Conservation (phyloP, 2,888 invertebrate species). For the Nomada fabriciana region DNA sequence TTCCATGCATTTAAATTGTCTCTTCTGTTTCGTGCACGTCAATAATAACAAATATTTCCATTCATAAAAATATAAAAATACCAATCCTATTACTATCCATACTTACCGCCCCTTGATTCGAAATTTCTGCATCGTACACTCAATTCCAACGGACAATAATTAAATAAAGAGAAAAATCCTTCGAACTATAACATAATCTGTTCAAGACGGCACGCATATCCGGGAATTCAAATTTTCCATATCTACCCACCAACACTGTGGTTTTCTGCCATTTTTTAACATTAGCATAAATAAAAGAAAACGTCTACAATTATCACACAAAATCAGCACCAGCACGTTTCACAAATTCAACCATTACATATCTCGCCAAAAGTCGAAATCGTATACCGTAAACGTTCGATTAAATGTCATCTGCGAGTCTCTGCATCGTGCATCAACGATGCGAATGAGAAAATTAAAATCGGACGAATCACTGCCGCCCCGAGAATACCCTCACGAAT, state of each 20-base stretch:
- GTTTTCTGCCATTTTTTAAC: neutral
- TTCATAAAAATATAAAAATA: neutral
- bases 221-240: neutral
- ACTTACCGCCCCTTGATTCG: slow-evolving; percentile 37
- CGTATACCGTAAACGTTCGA: neutral
- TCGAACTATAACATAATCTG: neutral
- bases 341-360: neutral
- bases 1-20: neutral
- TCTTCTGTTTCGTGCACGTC: no score
- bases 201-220: neutral
- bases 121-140: slow-evolving; percentile 36
- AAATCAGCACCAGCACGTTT: slow-evolving; percentile 18
- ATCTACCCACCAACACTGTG: neutral
- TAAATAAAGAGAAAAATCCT: neutral
- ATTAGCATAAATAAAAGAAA: neutral
- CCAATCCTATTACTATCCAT: neutral
- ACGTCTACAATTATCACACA: slow-evolving; percentile 1
- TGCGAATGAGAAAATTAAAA: neutral
- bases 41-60: neutral
- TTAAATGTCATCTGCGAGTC: neutral
- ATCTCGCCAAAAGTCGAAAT: neutral
- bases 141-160: neutral
- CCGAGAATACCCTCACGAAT: neutral
- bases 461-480: slow-evolving; percentile 14
- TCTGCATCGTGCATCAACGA: neutral